Conservation (phyloP, 2,888 invertebrate species). For the Tenodera sinensis region DNA sequence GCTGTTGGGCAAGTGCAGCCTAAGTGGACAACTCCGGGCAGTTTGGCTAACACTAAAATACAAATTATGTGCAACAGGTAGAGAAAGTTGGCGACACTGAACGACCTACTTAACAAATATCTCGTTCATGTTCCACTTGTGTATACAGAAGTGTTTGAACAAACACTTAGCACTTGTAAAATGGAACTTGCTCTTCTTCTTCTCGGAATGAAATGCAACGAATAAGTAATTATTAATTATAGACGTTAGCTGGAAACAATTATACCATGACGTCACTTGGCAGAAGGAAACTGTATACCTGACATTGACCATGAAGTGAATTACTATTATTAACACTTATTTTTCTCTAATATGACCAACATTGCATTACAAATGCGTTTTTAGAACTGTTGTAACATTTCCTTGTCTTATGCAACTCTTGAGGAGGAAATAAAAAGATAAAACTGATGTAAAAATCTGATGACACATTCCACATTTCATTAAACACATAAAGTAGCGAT, state of each 20-base stretch:
- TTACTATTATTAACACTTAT: neutral
- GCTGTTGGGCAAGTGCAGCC: no score
- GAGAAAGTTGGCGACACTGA: no score
- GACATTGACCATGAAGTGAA: neutral
- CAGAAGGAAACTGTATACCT: neutral
- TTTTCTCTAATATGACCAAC: neutral
- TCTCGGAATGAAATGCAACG: neutral
- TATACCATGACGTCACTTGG: neutral
- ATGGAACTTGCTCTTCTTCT: neutral
- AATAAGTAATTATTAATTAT: neutral
- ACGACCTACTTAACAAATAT: no score
- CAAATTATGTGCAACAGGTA: no score
- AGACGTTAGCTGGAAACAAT: neutral
- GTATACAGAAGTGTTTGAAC: neutral
- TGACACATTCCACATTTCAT: no score
- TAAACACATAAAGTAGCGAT: no score
- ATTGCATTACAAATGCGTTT: neutral
- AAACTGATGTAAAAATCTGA: no score
- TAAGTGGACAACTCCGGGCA: no score
- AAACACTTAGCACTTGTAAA: neutral
- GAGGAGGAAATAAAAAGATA: no score
- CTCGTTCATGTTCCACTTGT: neutral
- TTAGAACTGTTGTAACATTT: neutral
- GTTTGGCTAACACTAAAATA: no score
- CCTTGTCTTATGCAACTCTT: no score